Base-by-base conservation (phyloP, 1,140 invertebrate species). In the Nylanderia fulva region DNA sequence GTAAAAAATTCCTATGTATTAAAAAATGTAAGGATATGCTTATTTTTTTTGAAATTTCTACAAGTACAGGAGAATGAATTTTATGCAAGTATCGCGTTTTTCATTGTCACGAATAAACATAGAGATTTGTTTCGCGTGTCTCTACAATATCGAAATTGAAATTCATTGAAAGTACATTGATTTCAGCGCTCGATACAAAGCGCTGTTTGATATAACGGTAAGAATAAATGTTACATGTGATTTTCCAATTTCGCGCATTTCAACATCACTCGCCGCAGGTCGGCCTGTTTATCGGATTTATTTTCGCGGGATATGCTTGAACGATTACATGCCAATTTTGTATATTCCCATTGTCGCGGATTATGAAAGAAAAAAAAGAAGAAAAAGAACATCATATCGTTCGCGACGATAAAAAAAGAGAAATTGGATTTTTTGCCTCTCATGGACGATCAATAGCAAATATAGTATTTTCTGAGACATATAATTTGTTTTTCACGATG, bases 321-420 rank as follows among this genome's bases (percentile, higher is more conserved):
- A 54, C 58, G 54, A 79, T 85, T 48, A 58, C 66, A 58, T 56
- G 80, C 3, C 68, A 74, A 87, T 87, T 88, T 77, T 85, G 72
- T 79, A 68, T 72, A 87, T 84, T 66, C 60, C 79, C 52, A 72
- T 48, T 48, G 27, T 27, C 52, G 36, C 21, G 1, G 42, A 29
- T 45, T 86, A 66, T 85, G 72, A 87, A 7, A 58, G 29, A 68
- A 33, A 68, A 52, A 54, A 33, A 33, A 33, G 3, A 39, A 54
- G 3, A 39, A 54, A 71, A 52, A 39, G 72, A 87, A 48, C 0
- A 18, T 48, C 4, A 48, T 48, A 33, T 85, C 86, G 69, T 88
- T 68, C 54, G 80, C 54, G 80, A 88, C 68, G 54, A 64, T 52
- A 13, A 72, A 21, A 68, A 33, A 68, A 88, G 27, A 88, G 29